These are phyloP conservation scores for Prosapia bicincta DNA, from an alignment of 2,888 invertebrate genomes.

Conservation along the genomic window DNA sequence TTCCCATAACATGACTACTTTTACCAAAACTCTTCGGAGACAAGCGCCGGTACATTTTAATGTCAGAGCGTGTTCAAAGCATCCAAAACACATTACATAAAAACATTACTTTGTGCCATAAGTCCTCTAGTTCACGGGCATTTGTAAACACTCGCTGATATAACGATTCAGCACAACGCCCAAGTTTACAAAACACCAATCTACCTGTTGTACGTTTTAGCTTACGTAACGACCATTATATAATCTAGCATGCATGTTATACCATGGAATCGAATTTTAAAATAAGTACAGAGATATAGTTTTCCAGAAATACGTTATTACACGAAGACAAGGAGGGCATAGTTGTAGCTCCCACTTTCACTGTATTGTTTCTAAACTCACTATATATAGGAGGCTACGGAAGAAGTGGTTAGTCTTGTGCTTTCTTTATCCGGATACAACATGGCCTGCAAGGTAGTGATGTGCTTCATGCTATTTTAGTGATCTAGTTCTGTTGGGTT, in stretches of 20 bases:
- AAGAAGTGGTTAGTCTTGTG: background rate
- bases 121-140: background rate
- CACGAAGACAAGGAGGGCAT: background rate
- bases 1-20: no score
- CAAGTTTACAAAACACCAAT: background rate
- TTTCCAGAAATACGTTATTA: background rate
- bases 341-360: background rate
- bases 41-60: no score
- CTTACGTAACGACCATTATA: background rate
- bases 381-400: background rate
- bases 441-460: background rate
- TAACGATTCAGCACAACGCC: background rate
- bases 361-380: background rate
- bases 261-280: background rate
- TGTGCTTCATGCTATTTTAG: background rate
- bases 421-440: background rate
- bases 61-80: no score
- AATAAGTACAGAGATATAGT: background rate
- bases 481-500: background rate
- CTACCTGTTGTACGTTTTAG: background rate
- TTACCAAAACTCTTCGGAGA: no score
- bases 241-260: background rate
- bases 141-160: background rate
- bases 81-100: no score
- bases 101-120: no score